Evolutionary conservation across 2,113 vertebrate species (phyloP).

Genomic region (Salvelinus fontinalis): DNA sequence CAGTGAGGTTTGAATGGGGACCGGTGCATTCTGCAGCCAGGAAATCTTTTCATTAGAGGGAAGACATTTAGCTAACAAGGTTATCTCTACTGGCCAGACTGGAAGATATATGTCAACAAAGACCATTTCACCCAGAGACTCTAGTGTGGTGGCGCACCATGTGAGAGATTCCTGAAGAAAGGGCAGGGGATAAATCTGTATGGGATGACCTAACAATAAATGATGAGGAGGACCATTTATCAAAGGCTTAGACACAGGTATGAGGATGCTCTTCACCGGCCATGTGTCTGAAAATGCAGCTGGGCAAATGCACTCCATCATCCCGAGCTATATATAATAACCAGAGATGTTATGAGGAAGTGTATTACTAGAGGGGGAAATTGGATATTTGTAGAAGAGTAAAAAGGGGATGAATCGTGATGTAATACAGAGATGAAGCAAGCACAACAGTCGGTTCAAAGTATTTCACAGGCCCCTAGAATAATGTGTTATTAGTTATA

Average conservation of each 20-base stretch:
- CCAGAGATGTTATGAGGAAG: slow-evolving; percentile 4
- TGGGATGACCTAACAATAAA: slow-evolving; percentile 10
- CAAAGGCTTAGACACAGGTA: slow-evolving; percentile 22
- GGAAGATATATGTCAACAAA: neutral
- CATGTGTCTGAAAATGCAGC: slow-evolving; percentile 21
- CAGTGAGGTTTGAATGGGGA: neutral
- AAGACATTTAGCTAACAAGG: neutral
- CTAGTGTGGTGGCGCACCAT: slow-evolving; percentile 9
- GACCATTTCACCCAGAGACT: slow-evolving; percentile 3
- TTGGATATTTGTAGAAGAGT: neutral
- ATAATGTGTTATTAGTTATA: no score
- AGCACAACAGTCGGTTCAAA: no score
- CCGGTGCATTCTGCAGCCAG: neutral
- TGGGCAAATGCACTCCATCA: slow-evolving; percentile 36
- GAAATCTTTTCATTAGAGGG: neutral
- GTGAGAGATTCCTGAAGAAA: neutral
- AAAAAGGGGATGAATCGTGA: slow-evolving; percentile 4
- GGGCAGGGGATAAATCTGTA: slow-evolving; percentile 1
- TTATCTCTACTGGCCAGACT: neutral
- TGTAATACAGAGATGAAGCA: neutral
- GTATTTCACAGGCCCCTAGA: no score
- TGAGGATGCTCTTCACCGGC: slow-evolving; percentile 15
- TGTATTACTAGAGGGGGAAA: slow-evolving; percentile 8
- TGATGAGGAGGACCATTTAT: slow-evolving; percentile 32
- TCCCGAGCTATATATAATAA: slow-evolving; percentile 11